Evolutionary conservation across 2,888 invertebrate species (phyloP), one percentile per base, ranked within the genome.

Genomic region (Ormia ochracea): DNA sequence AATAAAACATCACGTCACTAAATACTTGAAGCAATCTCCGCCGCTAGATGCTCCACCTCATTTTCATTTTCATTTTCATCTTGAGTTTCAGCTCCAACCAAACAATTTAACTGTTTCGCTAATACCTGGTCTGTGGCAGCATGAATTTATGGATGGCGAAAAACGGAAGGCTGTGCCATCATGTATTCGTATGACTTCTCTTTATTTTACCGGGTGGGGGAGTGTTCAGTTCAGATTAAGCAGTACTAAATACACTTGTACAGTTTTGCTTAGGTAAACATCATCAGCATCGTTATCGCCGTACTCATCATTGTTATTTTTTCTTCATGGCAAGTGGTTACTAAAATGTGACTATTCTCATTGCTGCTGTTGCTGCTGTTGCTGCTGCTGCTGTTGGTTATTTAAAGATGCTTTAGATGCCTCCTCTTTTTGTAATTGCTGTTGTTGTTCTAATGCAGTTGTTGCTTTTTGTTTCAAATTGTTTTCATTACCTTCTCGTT

Each of bases 401-500:
- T 72, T 56, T 56, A 17, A 66, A 65, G 54, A 58, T 48, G 38
- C 21, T 26, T 74, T 45, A 19, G 28, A 14, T 58, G 26, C 12
- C 26, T 38, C 59, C 31, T 28, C n/a, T 43, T 56, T 21, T 43
- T 54, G 10, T 41, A 19, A 19, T 48, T 48, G 28, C 21, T 43
- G 31, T 12, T 45, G 33, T n/a, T 58, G 56, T 45, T 21, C 5
- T 10, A 41, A 19, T n/a, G 45, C 19, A 36, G 36, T 56, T 76
- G 63, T 56, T 73, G n/a, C 33, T 23, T 52, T 23, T 63, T 65
- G 58, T 66, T 73, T 73, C 36, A 68, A 61, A 33, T 63, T 72
- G 45, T 68, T 78, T 78, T 78, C 68, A 73, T 68, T 78, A 68
- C 68, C 58, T 78, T 63, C 63, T 68, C 78, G 73, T 78, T 74